phyloP scores from a whole-genome alignment of 2,888 invertebrate genomes.

The Arenicola marina region DNA sequence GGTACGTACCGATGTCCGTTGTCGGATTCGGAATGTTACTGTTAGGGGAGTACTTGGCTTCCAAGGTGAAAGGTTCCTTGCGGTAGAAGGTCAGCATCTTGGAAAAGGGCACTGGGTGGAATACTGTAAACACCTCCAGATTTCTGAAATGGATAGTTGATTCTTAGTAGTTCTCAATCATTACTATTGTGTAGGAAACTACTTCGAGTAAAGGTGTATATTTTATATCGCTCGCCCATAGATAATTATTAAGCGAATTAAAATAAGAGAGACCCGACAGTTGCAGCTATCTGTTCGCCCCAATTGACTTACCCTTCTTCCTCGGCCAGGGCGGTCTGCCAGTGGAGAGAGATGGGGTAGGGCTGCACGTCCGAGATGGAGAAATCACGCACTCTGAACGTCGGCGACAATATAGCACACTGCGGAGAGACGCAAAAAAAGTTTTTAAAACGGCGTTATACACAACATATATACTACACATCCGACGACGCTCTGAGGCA shows the following conservation, averaged over 20 bases:
- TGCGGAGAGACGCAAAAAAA: conserved; percentile 56
- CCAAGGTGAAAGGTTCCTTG: conserved; percentile 83
- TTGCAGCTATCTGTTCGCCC: neutral
- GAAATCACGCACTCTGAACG: conserved; percentile 95
- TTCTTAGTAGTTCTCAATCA: too few species aligned
- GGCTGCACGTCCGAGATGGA: conserved; percentile 87
- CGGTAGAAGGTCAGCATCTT: conserved; percentile 93
- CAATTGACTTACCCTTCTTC: conserved; percentile 66
- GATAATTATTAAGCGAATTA: neutral
- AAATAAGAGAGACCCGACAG: neutral
- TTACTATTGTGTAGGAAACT: too few species aligned
- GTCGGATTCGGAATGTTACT: neutral
- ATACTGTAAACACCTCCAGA: conserved; percentile 86
- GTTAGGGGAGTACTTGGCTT: conserved; percentile 76
- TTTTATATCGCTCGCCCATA: too few species aligned
- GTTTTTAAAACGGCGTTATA: too few species aligned
- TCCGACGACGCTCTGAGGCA: too few species aligned
- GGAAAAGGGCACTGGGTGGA: conserved; percentile 88
- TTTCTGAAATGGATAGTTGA: too few species aligned
- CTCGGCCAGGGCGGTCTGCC: conserved; percentile 65
- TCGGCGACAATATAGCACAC: conserved; percentile 97
- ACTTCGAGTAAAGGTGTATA: too few species aligned
- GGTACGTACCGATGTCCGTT: too few species aligned
- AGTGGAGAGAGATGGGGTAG: conserved; percentile 73
- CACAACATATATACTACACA: too few species aligned